Evolutionary conservation across 2,113 vertebrate species (phyloP).

Genomic region (Equus quagga): DNA sequence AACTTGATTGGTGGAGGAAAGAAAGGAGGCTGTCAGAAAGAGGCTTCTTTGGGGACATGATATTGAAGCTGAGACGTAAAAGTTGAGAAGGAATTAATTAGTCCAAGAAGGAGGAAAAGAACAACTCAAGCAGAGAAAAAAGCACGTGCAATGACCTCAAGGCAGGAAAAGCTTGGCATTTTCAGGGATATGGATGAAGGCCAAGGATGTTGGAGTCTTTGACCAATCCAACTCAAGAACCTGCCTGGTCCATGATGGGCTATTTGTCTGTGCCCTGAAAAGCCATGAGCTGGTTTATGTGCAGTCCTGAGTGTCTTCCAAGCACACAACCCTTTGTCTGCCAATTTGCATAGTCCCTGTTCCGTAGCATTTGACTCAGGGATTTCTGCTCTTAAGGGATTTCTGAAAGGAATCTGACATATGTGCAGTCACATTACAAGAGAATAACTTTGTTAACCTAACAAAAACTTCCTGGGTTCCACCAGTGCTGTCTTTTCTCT

Average conservation of each 20-base stretch:
- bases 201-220: not conserved
- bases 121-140: not conserved
- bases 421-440: not conserved
- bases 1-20: not conserved
- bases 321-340: not conserved
- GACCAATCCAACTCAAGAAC: not conserved
- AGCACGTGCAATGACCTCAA: not conserved
- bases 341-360: not conserved
- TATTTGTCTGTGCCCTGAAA: not conserved
- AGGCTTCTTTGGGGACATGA: not conserved
- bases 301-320: not conserved
- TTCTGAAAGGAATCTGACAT: not conserved
- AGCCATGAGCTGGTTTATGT: not conserved
- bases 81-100: conserved; percentile 45
- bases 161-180: conserved; percentile 16
- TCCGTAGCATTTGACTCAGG: not conserved
- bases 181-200: not conserved
- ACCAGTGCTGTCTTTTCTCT: not conserved
- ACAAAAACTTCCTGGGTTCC: not conserved
- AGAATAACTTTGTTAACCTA: not conserved
- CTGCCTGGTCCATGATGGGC: not conserved
- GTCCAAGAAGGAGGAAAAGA: conserved; percentile 4
- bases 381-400: not conserved
- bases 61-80: not conserved
- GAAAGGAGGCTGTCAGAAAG: not conserved